Evolutionary conservation across 1,140 invertebrate genomes (phyloP), one percentile per base, ranked within the genome.

Genomic region (Aphelinus atriplicis): DNA sequence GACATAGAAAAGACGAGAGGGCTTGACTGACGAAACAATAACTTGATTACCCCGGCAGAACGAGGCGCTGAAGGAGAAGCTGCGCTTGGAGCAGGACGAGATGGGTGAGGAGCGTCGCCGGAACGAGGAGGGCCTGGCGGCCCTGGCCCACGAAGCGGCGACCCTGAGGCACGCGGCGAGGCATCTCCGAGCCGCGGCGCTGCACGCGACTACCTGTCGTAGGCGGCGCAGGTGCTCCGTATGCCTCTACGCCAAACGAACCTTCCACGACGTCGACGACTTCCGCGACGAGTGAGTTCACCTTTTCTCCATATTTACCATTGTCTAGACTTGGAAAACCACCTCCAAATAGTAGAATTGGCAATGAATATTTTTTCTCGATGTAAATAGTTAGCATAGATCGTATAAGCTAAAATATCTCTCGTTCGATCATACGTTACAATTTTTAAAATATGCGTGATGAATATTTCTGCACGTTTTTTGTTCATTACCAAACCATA

Each of bases 211-310:
- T 0, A 81, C 84, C n/a, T 88, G 86, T 55, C 81, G 85, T 7
- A 82, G 85, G 51, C 82, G 90, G 47, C 86, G 90, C 74, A 89
- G 91, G 71, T 92, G 91, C 77, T 91, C 90, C 2, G 89, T 92
- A 56, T 92, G 91, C 78, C 82, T 89, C 0, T 92, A 92, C 73
- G 90, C 91, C 0, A 89, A 87, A 77, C 86, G 89, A n/a, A 90
- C 90, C 1, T 92, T 92, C 76, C 88, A 89, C 48, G 89, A 91
- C 73, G 88, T 90, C 66, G 85, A 88, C 3, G 85, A 86, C 45
- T 86, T 84, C 67, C 86, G 85, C 67, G 84, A 90, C 72, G 88
- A 89, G 90, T 90, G 85, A 83, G 87, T 88, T 26, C 26, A 26
- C 26, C 0, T 26, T 26, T 26, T 26, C 26, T 26, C 26, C 26